Base-by-base conservation (phyloP, 53 echinoderm and acorn worm genomes). In the Echinometra lucunter region DNA sequence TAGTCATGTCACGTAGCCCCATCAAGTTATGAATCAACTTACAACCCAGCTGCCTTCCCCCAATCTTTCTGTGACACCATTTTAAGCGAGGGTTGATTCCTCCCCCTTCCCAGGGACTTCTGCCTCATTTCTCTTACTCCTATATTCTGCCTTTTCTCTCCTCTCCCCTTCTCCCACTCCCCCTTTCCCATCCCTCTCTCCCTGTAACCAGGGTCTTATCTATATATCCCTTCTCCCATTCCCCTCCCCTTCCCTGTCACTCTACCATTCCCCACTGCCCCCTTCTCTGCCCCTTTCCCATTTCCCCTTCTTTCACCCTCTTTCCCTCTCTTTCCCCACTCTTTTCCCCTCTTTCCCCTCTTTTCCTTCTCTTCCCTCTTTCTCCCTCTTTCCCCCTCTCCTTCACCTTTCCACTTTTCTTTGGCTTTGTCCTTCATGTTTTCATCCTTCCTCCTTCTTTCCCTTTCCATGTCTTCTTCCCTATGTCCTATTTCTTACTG, bases 1-100 rank as follows among this genome's bases (percentile, higher is more conserved):
- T 85, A 85, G 85, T 85, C 85, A 45, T 49, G 44, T 85, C 85
- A 85, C 49, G 49, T 85, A 85, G 9, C 53, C 28, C 28, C 85
- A 85, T 85, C 17, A 28, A 49, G 85, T 45, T 85, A 85, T 85
- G 85, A 85, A 49, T 85, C 85, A 45, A 49, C 28, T 23, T 85
- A n/a, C 13, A 85, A 85, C 85, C 49, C 49, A 49, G 85, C 13
- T 47, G 49, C 85, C 45, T 78, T 69, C 19, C 21, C 34, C 42
- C 8, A 42, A 40, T 78, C 45, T 53, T 12, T 11, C 47, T 28
- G 15, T 85, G 85, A 30, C 85, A 53, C 30, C 53, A 85, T 85
- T 85, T 85, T n/a, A 85, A 78, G 42, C 42, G 18, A 78, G 35
- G 21, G 78, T 42, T 2, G 4, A 78, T 21, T 38, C 42, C 17